phyloP scores from a whole-genome alignment of 2,113 vertebrate genomes.

The Campylorhamphus procurvoides region DNA sequence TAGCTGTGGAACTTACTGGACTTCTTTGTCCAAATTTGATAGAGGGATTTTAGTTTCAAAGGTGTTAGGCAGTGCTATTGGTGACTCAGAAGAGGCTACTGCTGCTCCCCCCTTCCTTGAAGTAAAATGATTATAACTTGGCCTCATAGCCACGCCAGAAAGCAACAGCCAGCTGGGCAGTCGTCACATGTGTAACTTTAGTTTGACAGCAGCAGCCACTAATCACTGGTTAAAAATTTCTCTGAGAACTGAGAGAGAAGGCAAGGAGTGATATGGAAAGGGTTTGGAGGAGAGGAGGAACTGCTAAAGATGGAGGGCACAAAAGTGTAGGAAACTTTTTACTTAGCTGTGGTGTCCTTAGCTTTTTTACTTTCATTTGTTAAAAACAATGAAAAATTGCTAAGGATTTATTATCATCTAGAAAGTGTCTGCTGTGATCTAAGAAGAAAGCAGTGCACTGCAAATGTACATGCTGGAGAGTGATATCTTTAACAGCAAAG shows the following conservation, averaged over 20 bases:
- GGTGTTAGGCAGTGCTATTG: not conserved
- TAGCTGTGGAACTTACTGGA: not conserved
- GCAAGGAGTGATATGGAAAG: not conserved
- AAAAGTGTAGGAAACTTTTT: not conserved
- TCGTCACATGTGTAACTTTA: not conserved
- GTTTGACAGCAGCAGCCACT: not conserved
- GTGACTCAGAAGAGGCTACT: not conserved
- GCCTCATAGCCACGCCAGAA: not conserved
- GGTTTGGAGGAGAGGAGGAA: not conserved
- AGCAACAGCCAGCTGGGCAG: not conserved
- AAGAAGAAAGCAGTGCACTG: not conserved
- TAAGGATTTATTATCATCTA: not conserved
- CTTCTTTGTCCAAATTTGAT: not conserved
- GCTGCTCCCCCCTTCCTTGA: accelerated
- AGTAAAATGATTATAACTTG: not conserved
- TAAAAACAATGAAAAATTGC: not conserved
- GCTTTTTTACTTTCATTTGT: not conserved
- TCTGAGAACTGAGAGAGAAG: not conserved
- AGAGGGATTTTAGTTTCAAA: not conserved
- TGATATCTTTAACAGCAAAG: conserved; percentile 21
- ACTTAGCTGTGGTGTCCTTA: not conserved
- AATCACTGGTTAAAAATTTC: not conserved
- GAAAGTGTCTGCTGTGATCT: not conserved
- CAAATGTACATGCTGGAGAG: not conserved
- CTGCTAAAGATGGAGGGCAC: not conserved